phyloP scores from a whole-genome alignment of 1,140 invertebrate species.

The Lepidurus packardi region DNA sequence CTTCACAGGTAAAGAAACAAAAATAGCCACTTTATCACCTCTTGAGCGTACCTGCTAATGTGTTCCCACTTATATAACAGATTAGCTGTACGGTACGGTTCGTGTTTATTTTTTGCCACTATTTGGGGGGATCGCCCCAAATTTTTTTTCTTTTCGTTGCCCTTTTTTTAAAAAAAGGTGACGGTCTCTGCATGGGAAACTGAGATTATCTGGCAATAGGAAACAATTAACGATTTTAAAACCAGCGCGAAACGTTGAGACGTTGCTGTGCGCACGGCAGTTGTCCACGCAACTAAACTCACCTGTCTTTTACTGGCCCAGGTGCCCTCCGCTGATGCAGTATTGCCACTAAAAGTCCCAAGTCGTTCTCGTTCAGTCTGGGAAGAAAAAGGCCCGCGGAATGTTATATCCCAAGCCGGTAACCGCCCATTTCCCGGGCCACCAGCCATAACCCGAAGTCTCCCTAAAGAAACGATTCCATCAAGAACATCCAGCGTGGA shows the following conservation, averaged over 20 bases:
- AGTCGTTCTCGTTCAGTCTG: constrained; percentile 2
- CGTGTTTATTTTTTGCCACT: background rate
- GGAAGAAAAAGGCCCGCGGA: background rate
- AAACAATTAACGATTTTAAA: background rate
- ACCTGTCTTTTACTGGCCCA: constrained; percentile 9
- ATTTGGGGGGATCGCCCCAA: background rate
- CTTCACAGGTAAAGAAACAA: constrained; percentile 15
- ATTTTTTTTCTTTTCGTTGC: background rate
- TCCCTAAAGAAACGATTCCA: background rate
- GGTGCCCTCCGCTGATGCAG: constrained; percentile 5
- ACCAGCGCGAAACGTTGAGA: background rate
- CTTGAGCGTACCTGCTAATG: background rate
- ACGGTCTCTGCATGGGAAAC: background rate
- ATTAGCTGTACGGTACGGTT: background rate
- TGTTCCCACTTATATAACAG: background rate
- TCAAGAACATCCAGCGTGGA: background rate
- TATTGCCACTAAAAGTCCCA: constrained; percentile 14
- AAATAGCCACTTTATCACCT: constrained; percentile 22
- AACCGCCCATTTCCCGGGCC: constrained; percentile 20
- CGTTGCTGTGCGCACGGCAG: constrained; percentile 8
- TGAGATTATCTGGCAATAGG: constrained; percentile 2
- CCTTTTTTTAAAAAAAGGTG: background rate
- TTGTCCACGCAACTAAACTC: constrained; percentile 21
- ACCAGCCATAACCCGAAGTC: background rate
- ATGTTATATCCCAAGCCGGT: constrained; percentile 13